These are phyloP conservation scores for Microcebus lehilahytsara DNA, from an alignment of 2,113 vertebrate genomes.

Conservation along the genomic window DNA sequence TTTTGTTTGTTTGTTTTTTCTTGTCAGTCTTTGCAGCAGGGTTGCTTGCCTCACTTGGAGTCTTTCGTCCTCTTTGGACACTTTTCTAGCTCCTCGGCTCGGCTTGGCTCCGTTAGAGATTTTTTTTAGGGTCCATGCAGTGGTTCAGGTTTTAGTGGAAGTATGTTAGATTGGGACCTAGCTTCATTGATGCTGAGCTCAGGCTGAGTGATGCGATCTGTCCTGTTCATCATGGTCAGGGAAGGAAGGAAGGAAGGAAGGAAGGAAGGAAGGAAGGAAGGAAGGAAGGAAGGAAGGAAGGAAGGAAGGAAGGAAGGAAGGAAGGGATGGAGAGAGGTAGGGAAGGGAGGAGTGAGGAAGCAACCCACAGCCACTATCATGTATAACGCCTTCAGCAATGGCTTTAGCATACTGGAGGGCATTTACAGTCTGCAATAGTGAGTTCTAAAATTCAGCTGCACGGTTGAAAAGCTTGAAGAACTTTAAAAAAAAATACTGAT, in stretches of 20 bases:
- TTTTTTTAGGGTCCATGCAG: not conserved
- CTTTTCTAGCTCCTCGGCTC: not conserved
- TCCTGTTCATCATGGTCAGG: not conserved
- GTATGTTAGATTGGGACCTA: not conserved
- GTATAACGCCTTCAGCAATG: not conserved
- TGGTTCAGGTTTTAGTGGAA: not conserved
- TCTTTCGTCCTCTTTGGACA: not conserved
- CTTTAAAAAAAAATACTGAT: not conserved
- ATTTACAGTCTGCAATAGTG: not conserved
- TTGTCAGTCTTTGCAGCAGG: not conserved
- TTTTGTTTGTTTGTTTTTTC: not conserved
- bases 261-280: not conserved
- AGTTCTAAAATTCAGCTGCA: not conserved
- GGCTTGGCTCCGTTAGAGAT: not conserved
- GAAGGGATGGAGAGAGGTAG: rapidly evolving
- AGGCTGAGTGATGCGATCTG: not conserved
- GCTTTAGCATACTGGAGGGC: not conserved
- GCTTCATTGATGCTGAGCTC: not conserved
- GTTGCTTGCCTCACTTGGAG: not conserved
- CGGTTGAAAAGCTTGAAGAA: not conserved
- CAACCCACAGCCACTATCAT: too few relatives aligned
- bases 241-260: not conserved
- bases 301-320: not conserved
- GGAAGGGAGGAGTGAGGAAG: not conserved
- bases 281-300: not conserved